Evolutionary conservation across 2,888 invertebrate species (phyloP).

Genomic region (Drosophila dives): DNA sequence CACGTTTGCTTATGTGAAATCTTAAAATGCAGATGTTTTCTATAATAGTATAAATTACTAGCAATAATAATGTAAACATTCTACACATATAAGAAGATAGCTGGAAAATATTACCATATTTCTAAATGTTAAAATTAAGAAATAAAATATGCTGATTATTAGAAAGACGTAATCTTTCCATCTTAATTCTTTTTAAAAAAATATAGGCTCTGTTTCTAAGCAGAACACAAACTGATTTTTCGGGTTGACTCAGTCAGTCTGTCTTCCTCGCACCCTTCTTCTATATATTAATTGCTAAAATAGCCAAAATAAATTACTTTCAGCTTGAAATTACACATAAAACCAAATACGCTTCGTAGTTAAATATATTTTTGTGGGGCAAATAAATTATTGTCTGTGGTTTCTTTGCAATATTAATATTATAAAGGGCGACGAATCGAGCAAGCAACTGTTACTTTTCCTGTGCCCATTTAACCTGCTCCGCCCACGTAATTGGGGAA

Average conservation of each 20-base stretch:
- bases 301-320: not conserved
- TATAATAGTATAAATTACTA: not conserved
- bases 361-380: not conserved
- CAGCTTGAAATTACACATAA: not conserved
- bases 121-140: not conserved
- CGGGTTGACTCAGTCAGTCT: not conserved
- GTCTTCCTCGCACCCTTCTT: not conserved
- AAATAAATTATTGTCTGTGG: not conserved
- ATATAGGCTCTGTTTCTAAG: not conserved
- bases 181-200: not conserved
- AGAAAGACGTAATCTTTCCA: not conserved
- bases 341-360: not conserved
- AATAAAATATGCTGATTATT: not conserved
- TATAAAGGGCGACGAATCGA: not conserved
- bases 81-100: not conserved
- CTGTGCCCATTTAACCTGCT: not conserved
- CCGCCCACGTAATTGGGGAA: not conserved
- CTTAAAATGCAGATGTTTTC: not conserved
- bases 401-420: constrained; percentile 12
- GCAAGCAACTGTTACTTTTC: constrained; percentile 42
- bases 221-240: not conserved
- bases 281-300: not conserved
- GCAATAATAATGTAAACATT: not conserved
- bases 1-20: not conserved
- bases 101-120: not conserved